A percentile compares a stretch with the other conserved stretches of the same genome.
Conservation (phyloP, 2,113 vertebrate species). For the Tachuris rubrigastra region DNA sequence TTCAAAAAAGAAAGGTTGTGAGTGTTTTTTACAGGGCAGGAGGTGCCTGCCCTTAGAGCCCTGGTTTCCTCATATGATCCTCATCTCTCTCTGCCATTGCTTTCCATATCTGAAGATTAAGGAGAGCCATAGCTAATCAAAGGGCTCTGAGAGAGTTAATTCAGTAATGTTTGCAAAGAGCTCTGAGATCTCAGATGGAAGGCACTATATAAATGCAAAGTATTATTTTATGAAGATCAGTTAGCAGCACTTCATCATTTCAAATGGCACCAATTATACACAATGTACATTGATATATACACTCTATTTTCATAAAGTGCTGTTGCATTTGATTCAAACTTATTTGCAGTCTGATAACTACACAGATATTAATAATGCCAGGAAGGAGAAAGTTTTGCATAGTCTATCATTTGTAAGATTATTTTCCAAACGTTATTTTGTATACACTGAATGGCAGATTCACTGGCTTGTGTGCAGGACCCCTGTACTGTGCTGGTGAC, state of each 20-base stretch:
- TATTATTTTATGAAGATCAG: slow-evolving; percentile 65
- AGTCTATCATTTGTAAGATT: background rate
- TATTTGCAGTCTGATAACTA: slow-evolving; percentile 37
- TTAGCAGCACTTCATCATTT: slow-evolving; percentile 55
- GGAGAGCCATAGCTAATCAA: background rate
- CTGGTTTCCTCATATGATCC: background rate
- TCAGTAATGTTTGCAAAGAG: slow-evolving; percentile 9
- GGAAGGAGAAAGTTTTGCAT: background rate
- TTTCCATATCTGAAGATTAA: background rate
- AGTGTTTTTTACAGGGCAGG: background rate
- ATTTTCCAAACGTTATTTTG: background rate
- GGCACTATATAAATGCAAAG: slow-evolving; percentile 47
- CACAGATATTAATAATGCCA: slow-evolving; percentile 23
- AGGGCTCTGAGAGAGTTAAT: slow-evolving; percentile 7
- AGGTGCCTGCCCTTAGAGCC: background rate
- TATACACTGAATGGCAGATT: background rate
- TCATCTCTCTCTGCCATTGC: background rate
- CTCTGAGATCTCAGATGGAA: slow-evolving; percentile 35
- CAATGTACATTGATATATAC: slow-evolving; percentile 35
- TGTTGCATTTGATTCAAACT: slow-evolving; percentile 30
- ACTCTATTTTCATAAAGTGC: slow-evolving; percentile 43
- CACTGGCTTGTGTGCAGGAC: background rate
- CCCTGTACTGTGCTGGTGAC: background rate
- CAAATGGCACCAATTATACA: slow-evolving; percentile 59
- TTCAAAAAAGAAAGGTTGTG: background rate